Conservation (phyloP, 2,888 invertebrate species). For the Trissolcus brochymenae region DNA sequence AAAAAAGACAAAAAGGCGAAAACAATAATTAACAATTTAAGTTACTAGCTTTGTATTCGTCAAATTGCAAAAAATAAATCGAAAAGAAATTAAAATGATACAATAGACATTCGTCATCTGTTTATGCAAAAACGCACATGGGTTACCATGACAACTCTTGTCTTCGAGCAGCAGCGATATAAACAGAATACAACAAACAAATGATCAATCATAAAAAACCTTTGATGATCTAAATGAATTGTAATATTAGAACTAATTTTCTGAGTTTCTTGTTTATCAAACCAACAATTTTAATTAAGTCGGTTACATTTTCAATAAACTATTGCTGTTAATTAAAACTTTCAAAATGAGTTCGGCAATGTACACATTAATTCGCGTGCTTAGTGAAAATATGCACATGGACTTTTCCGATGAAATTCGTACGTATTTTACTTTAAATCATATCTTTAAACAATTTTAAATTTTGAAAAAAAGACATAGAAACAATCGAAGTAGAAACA, state of each 20-base stretch:
- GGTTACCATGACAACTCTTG: constrained; percentile 39
- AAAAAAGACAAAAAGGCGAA: too few relatives aligned
- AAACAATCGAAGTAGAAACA: too few relatives aligned
- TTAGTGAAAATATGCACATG: constrained; percentile 47
- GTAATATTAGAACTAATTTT: too few relatives aligned
- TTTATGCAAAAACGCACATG: constrained; percentile 41
- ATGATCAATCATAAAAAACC: background rate
- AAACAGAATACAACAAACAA: constrained; percentile 11
- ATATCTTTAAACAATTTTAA: too few relatives aligned
- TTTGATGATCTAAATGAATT: too few relatives aligned
- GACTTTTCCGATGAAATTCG: constrained; percentile 46
- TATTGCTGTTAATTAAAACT: background rate
- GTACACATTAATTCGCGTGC: constrained; percentile 38
- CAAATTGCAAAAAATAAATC: too few relatives aligned
- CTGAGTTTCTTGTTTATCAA: background rate
- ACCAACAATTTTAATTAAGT: background rate
- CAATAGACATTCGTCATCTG: constrained; percentile 1
- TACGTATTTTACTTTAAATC: constrained; percentile 25
- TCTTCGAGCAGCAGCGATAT: background rate
- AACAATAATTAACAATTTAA: too few relatives aligned
- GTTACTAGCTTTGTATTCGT: too few relatives aligned
- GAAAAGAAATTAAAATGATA: too few relatives aligned
- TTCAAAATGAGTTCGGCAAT: constrained; percentile 38
- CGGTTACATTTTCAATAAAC: background rate
- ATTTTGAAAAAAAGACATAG: too few relatives aligned